phyloP scores from a whole-genome alignment of 2,888 invertebrate species.

The Melitaea athalia region DNA sequence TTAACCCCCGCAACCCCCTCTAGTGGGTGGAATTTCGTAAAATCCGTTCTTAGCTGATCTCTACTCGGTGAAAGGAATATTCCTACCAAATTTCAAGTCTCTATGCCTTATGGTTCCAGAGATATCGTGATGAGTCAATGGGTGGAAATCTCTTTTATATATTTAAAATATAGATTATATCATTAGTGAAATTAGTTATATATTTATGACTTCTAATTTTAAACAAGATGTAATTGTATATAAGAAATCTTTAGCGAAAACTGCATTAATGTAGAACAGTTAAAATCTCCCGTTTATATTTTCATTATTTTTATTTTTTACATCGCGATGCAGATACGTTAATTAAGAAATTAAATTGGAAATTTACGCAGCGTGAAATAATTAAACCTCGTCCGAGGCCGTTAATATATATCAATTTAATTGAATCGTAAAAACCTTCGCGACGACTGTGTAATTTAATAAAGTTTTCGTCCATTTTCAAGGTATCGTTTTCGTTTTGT shows the following conservation, averaged over 20 bases:
- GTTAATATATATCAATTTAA: conserved; percentile 21
- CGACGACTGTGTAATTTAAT: conserved; percentile 10
- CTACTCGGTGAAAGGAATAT: too few species aligned
- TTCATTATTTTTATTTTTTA: conserved; percentile 5
- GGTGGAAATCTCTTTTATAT: too few species aligned
- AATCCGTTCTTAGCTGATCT: too few species aligned
- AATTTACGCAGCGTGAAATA: conserved; percentile 20
- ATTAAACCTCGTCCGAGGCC: conserved; percentile 16
- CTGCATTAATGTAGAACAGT: not conserved
- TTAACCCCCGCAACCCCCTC: too few species aligned
- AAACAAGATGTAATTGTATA: too few species aligned
- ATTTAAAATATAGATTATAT: too few species aligned
- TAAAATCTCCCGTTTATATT: not conserved
- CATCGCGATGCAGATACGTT: conserved; percentile 3
- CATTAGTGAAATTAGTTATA: too few species aligned
- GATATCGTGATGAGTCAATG: too few species aligned
- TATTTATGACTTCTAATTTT: too few species aligned
- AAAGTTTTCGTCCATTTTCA: not conserved
- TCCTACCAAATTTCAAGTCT: too few species aligned
- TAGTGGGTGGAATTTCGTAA: too few species aligned
- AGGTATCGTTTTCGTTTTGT: not conserved
- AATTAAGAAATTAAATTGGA: conserved; percentile 15
- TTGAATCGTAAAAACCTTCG: conserved; percentile 15
- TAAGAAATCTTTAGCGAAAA: not conserved
- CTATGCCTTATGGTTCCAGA: too few species aligned